Evolutionary conservation across 2,113 vertebrate genomes (phyloP).

Genomic region (Camelus bactrianus): DNA sequence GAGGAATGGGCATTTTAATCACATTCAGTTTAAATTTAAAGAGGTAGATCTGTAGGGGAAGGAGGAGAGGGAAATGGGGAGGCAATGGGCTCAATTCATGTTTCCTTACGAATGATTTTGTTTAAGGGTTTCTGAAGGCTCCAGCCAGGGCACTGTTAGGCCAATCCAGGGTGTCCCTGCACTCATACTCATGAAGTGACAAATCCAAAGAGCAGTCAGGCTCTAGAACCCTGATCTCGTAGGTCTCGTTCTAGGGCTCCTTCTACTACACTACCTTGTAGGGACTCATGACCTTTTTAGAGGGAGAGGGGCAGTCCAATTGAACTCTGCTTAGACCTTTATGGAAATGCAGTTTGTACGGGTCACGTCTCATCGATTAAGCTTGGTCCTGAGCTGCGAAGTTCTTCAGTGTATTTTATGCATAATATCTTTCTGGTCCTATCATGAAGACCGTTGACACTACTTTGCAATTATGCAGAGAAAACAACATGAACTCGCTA

Average conservation of each 20-base stretch:
- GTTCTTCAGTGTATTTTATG: background rate
- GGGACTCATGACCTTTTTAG: background rate
- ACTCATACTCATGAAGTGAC: background rate
- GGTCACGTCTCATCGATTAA: constrained; percentile 36
- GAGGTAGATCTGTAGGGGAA: background rate
- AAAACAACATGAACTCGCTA: background rate
- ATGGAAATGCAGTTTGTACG: constrained; percentile 10
- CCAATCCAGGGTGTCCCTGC: background rate
- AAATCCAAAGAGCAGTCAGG: background rate
- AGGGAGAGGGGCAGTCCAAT: background rate
- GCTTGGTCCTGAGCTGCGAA: constrained; percentile 34
- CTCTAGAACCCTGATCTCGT: background rate
- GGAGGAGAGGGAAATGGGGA: background rate
- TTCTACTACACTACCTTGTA: background rate
- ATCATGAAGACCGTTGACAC: background rate
- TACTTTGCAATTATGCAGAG: background rate
- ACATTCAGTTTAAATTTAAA: background rate
- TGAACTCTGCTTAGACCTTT: constrained; percentile 49
- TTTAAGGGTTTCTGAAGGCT: background rate
- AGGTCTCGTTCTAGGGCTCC: background rate
- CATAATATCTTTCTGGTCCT: background rate
- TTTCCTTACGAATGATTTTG: background rate
- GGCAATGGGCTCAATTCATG: background rate
- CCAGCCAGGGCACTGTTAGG: background rate
- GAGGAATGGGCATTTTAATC: background rate